Evolutionary conservation across 2,113 vertebrate species (phyloP).

Genomic region (Gymnobelideus leadbeateri): DNA sequence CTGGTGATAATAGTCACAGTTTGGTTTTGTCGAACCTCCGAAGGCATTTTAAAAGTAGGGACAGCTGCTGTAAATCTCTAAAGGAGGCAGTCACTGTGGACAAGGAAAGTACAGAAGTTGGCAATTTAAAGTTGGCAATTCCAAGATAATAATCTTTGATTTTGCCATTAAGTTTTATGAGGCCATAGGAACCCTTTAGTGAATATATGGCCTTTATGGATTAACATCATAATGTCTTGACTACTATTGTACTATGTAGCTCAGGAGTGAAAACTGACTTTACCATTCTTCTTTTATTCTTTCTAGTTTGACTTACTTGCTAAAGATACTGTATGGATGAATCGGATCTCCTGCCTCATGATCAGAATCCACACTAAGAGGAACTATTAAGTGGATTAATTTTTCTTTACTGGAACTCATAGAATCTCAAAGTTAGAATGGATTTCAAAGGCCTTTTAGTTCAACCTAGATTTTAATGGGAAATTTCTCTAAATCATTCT

Average conservation of each 20-base stretch:
- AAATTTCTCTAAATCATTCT: neutral
- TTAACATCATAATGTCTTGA: neutral
- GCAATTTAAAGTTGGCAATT: neutral
- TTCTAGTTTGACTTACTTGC: neutral
- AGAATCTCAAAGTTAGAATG: neutral
- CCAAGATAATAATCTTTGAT: neutral
- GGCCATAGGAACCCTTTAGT: neutral
- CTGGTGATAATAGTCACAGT: neutral
- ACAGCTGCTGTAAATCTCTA: neutral
- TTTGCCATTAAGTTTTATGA: constrained; percentile 19
- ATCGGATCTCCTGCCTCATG: neutral
- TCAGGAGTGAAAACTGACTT: neutral
- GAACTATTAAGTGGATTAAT: neutral
- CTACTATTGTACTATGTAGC: neutral
- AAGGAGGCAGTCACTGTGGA: neutral
- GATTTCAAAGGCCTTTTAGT: neutral
- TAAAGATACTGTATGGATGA: neutral
- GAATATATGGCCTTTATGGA: constrained; percentile 7
- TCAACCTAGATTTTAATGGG: neutral
- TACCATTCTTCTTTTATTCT: neutral
- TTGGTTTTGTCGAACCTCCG: neutral
- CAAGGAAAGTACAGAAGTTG: neutral
- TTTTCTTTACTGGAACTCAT: neutral
- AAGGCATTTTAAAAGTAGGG: neutral
- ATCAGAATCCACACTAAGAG: neutral